A percentile compares a stretch with the other conserved stretches of the same genome.
phyloP scores from a whole-genome alignment of 2,797 vertebrate genomes.

The Chiloscyllium punctatum region DNA sequence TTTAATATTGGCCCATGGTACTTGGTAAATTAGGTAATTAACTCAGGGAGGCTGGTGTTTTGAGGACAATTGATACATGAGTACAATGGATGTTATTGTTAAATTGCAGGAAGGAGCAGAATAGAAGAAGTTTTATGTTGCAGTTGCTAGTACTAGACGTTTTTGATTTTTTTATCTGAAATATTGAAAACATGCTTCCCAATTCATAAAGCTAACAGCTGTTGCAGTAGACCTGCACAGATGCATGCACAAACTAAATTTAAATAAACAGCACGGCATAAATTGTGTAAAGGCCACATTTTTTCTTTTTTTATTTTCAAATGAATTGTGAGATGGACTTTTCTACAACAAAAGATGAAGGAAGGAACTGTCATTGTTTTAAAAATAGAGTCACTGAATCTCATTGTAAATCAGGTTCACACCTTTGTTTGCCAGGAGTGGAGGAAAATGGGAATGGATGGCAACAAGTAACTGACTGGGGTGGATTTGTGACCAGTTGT shows the following conservation, averaged over 20 bases:
- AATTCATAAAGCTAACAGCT: not conserved
- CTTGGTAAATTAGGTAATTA: not conserved
- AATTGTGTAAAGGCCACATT: no score
- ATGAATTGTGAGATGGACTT: no score
- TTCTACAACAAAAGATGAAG: no score
- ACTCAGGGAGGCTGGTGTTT: not conserved
- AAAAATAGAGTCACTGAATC: no score
- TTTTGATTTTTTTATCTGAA: not conserved
- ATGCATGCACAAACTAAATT: not conserved
- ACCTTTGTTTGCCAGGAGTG: no score
- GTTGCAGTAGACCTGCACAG: not conserved
- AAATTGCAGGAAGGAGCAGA: not conserved
- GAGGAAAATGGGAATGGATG: no score
- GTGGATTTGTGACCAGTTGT: no score
- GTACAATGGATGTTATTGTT: not conserved
- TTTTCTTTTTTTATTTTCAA: no score
- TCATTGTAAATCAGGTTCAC: no score
- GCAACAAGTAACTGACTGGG: no score
- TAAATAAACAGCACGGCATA: not conserved
- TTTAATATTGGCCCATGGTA: no score
- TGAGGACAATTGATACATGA: not conserved
- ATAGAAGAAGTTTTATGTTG: not conserved
- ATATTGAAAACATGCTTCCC: not conserved
- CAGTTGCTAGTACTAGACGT: not conserved
- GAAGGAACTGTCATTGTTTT: no score